Percentiles rank a stretch among this genome's conserved stretches.
Conservation (phyloP, 2,888 invertebrate genomes). For the Thereva unica region DNA sequence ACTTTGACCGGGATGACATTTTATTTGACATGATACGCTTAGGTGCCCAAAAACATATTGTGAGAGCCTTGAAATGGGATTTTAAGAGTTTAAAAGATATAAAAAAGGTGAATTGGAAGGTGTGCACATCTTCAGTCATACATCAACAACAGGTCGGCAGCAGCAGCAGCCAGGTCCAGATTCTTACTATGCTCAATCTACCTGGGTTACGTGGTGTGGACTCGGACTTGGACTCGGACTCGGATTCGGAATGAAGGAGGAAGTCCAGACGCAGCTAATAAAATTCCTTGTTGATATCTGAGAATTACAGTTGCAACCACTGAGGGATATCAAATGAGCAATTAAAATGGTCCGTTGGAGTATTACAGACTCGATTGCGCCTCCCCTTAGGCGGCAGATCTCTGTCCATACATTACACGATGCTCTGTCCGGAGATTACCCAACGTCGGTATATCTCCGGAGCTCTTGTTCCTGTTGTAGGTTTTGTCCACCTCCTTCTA, state of each 20-base stretch:
- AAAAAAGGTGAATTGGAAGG: not conserved
- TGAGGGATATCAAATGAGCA: constrained; percentile 9
- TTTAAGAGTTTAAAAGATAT: not conserved
- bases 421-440: not conserved
- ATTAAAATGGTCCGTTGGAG: constrained; percentile 10
- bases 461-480: not conserved
- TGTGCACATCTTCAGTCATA: not conserved
- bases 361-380: not conserved
- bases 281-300: not conserved
- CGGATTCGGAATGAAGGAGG: not conserved
- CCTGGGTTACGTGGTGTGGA: too few species aligned
- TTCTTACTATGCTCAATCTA: too few species aligned
- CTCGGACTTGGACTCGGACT: too few species aligned
- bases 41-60: constrained; percentile 8
- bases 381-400: not conserved
- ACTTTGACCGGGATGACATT: not conserved
- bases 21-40: constrained; percentile 6
- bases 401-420: not conserved
- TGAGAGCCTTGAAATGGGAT: constrained; percentile 22
- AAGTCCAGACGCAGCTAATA: not conserved
- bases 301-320: not conserved
- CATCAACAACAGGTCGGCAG: not conserved
- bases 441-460: not conserved
- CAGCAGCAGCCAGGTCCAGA: not conserved
- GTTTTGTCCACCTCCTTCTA: not conserved